Evolutionary conservation across 2,113 vertebrate species (phyloP).

Genomic region (Hypocryptadius cinnamomeus): DNA sequence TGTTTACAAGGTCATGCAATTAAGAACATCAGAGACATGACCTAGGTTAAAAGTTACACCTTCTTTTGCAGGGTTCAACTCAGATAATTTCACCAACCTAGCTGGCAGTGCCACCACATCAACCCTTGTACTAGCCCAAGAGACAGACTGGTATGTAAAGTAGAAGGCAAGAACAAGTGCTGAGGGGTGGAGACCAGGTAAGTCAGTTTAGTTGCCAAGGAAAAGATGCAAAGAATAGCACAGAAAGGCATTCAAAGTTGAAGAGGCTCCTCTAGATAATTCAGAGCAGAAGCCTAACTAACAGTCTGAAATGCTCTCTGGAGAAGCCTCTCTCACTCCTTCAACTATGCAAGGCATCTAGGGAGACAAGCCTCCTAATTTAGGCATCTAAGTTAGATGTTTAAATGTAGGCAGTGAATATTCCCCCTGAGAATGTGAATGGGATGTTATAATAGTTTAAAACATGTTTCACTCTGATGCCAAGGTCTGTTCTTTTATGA

Average conservation of each 20-base stretch:
- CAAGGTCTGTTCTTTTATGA: background rate
- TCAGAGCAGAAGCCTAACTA: conserved; percentile 38
- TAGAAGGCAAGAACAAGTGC: background rate
- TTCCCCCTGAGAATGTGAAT: background rate
- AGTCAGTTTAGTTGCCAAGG: background rate
- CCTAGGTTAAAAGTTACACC: background rate
- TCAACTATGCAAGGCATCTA: conserved; percentile 27
- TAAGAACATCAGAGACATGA: background rate
- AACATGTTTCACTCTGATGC: conserved; percentile 10
- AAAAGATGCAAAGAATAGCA: conserved; percentile 32
- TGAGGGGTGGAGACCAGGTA: background rate
- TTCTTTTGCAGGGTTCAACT: background rate
- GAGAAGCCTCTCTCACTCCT: conserved; percentile 35
- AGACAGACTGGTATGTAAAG: background rate
- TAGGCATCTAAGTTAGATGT: conserved; percentile 15
- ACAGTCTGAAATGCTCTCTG: conserved; percentile 34
- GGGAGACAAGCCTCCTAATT: conserved; percentile 29
- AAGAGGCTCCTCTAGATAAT: conserved; percentile 45
- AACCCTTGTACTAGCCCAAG: background rate
- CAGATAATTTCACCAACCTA: background rate
- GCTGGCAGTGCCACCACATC: background rate
- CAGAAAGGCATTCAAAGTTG: background rate
- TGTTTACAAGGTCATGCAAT: background rate
- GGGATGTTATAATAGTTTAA: background rate
- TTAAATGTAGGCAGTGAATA: background rate